phyloP scores from a whole-genome alignment of 2,888 invertebrate species.

The Diarsia brunnea region DNA sequence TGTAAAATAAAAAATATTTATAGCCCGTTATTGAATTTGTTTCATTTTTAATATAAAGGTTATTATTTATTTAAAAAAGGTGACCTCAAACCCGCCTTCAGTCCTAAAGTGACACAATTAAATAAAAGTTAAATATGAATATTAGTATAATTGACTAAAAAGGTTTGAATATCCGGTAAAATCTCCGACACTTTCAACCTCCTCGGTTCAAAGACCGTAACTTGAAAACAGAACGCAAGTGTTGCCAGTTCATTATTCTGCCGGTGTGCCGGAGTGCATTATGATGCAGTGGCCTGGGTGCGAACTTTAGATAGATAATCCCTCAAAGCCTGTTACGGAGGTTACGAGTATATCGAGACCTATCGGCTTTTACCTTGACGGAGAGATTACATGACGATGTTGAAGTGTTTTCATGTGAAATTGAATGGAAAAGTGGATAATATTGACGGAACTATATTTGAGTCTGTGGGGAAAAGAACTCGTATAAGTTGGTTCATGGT shows the following conservation, averaged over 20 bases:
- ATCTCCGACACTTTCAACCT: background rate
- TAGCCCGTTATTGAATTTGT: background rate
- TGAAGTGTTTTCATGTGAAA: constrained; percentile 50
- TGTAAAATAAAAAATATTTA: constrained; percentile 17
- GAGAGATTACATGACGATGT: constrained; percentile 28
- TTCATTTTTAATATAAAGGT: background rate
- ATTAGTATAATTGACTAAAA: constrained; percentile 10
- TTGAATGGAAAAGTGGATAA: constrained; percentile 29
- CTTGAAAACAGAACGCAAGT: constrained; percentile 11
- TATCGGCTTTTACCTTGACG: constrained; percentile 30
- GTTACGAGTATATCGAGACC: constrained; percentile 33
- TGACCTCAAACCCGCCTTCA: background rate
- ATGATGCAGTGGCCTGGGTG: constrained; percentile 46
- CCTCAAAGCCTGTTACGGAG: constrained; percentile 45
- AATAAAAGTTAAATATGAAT: background rate
- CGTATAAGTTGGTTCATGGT: background rate
- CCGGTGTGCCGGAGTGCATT: constrained; percentile 39
- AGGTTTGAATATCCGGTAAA: background rate
- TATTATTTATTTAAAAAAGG: background rate
- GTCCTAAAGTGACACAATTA: background rate
- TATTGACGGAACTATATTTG: constrained; percentile 5
- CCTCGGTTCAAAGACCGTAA: background rate
- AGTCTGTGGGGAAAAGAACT: background rate
- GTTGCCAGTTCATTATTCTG: constrained; percentile 42
- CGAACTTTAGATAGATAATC: constrained; percentile 60